Evolutionary conservation across 2,888 invertebrate genomes (phyloP).

Genomic region (Plagiodera versicolora): DNA sequence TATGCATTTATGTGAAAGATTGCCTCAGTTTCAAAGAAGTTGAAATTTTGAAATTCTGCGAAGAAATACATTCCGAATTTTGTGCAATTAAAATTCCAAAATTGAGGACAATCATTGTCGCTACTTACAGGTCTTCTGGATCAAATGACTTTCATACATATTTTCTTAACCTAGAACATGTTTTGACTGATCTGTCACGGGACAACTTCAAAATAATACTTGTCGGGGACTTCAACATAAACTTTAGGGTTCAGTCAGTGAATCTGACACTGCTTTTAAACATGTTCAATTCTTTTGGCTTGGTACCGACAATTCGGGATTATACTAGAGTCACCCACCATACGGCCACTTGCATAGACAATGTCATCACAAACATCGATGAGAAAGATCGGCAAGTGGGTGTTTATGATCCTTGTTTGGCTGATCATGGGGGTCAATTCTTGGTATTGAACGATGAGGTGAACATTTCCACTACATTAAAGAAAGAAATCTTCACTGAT

Average conservation of each 20-base stretch:
- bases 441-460: no score
- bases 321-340: no score
- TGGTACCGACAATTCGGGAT: neutral
- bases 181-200: constrained; percentile 7
- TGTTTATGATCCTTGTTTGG: no score
- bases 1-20: constrained; percentile 15
- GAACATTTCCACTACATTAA: no score
- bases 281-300: constrained; percentile 10
- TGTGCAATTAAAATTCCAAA: constrained; percentile 10
- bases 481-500: no score
- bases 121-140: constrained; percentile 8
- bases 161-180: constrained; percentile 4
- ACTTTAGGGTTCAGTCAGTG: constrained; percentile 1
- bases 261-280: constrained; percentile 8
- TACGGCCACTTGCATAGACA: no score
- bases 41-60: constrained; percentile 4
- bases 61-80: constrained; percentile 14
- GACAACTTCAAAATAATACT: constrained; percentile 4
- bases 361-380: no score
- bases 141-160: neutral
- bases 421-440: no score
- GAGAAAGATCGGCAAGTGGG: no score
- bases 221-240: constrained; percentile 8
- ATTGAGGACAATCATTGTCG: constrained; percentile 6
- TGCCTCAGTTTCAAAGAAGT: constrained; percentile 3